Evolutionary conservation across 2,113 vertebrate species (phyloP).

Genomic region (Vanacampus margaritifer): DNA sequence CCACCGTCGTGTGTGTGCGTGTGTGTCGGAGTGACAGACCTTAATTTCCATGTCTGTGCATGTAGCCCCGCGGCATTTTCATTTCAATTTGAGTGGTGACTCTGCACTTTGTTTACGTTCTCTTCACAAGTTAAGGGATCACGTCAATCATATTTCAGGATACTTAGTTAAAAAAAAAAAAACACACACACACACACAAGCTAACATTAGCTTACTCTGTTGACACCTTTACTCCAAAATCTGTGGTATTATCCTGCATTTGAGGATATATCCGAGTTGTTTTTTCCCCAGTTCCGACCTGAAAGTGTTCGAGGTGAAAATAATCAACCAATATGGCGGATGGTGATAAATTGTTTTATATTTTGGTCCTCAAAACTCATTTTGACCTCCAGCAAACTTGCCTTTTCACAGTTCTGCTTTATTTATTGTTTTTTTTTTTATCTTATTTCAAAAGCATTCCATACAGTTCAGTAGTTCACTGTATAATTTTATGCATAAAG

Average conservation of each 20-base stretch:
- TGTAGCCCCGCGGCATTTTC: slow-evolving; percentile 15
- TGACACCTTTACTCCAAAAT: not conserved
- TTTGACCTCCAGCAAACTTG: too few relatives aligned
- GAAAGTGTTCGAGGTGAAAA: too few relatives aligned
- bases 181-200: not conserved
- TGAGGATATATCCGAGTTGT: too few relatives aligned
- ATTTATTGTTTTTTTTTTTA: too few relatives aligned
- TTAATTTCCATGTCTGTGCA: slow-evolving; percentile 31
- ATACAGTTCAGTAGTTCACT: too few relatives aligned
- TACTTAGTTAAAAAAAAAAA: not conserved
- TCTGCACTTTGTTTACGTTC: not conserved
- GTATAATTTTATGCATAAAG: too few relatives aligned
- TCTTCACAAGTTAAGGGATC: not conserved
- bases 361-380: too few relatives aligned
- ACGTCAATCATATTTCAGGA: not conserved
- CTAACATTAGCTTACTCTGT: not conserved
- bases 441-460: too few relatives aligned
- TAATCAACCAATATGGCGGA: too few relatives aligned
- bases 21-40: slow-evolving; percentile 33
- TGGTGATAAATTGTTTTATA: too few relatives aligned
- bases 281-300: too few relatives aligned
- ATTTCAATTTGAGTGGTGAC: not conserved
- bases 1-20: not conserved
- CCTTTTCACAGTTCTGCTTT: too few relatives aligned
- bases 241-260: not conserved